Evolutionary conservation across 2,888 invertebrate species (phyloP), one percentile per base, ranked within the genome.

Genomic region (Nymphalis c-album): DNA sequence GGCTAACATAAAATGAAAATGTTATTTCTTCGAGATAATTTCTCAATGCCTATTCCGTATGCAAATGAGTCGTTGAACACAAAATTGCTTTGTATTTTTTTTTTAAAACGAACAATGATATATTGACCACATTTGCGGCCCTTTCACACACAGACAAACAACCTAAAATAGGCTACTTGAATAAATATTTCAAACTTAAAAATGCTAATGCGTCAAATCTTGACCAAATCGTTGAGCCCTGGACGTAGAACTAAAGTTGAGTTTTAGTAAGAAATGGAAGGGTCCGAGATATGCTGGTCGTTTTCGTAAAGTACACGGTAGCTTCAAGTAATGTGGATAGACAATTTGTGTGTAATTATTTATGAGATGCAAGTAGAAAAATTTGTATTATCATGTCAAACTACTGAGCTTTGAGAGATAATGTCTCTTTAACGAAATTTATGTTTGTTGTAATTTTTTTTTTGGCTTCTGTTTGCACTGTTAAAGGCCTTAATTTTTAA

Each of bases 131-230:
- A 83, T 78, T 81, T 77, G 80, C 75, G 80, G 84, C 84, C 81
- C 83, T 86, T 85, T 81, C 74, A 74, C 75, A 62, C 50, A 77
- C 76, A 72, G 74, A 82, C 83, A 84, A 83, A 86, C 85, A 87
- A 76, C 71, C 77, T 80, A 77, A 83, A 85, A 86, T 82, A 83
- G 80, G 77, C 86, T 85, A 86, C 88, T 84, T 84, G 84, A 85
- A 86, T 85, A 85, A 80, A 84, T 86, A 84, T 86, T 85, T 85
- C 82, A 83, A 75, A 75, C 68, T 79, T 78, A 75, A 81, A 85
- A 84, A 86, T 86, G 85, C 79, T 80, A 85, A 75, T 75, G 68
- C 20, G 13, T 10, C 0, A 13, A 17, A 20, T 5, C 18, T 7
- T 51, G 53, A 60, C 72, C 62, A 71, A 35, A 6, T 16, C 16